Conservation (phyloP, 2,888 invertebrate genomes). For the Agrotis exclamationis region DNA sequence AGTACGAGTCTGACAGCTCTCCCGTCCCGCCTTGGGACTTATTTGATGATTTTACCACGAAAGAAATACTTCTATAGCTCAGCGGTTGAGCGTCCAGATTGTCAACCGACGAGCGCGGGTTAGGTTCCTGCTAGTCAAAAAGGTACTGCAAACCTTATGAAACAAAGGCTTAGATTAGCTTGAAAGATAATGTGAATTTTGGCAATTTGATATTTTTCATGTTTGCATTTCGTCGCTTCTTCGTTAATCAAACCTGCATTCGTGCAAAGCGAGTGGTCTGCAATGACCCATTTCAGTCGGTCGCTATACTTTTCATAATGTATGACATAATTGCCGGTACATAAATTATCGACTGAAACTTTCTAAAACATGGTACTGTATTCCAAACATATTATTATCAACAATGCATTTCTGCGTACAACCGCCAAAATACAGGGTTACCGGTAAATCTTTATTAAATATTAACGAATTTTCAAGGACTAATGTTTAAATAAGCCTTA, state of each 20-base stretch:
- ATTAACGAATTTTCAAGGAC: constrained; percentile 52
- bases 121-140: not conserved
- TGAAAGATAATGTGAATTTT: not conserved
- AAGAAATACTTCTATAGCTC: no score
- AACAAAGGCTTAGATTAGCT: not conserved
- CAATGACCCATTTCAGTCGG: constrained; percentile 15
- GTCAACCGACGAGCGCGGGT: not conserved
- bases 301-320: constrained; percentile 10
- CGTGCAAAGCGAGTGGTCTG: constrained; percentile 14
- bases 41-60: no score
- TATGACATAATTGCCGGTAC: constrained; percentile 1
- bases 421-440: constrained; percentile 32
- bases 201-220: not conserved
- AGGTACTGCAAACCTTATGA: not conserved
- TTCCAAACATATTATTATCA: not conserved
- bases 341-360: constrained; percentile 7
- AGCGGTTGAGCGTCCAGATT: not conserved
- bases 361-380: constrained; percentile 25
- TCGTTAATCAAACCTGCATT: constrained; percentile 37
- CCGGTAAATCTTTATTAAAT: constrained; percentile 38
- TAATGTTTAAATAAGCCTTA: constrained; percentile 20
- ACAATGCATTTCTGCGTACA: constrained; percentile 43
- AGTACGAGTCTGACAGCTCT: no score
- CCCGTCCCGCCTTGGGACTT: no score
- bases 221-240: not conserved